These are phyloP conservation scores for Zonotrichia albicollis DNA, from an alignment of 2,797 vertebrate species.

Conservation along the genomic window DNA sequence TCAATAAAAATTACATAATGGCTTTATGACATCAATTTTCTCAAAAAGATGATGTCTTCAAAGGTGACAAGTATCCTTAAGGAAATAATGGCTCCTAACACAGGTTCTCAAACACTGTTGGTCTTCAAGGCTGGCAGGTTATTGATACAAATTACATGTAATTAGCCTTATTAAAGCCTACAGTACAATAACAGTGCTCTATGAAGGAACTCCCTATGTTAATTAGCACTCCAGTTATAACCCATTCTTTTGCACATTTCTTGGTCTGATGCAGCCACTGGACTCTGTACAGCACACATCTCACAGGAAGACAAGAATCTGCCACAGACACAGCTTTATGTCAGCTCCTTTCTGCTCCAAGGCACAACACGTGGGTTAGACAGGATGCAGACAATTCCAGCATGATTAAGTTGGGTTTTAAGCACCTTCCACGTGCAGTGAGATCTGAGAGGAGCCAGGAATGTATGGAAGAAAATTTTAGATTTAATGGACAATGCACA, in stretches of 20 bases:
- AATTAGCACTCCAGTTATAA: not conserved
- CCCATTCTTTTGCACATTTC: not conserved
- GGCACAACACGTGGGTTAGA: not conserved
- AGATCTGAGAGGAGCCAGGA: not conserved
- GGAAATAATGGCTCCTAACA: not conserved
- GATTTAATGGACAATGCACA: not conserved
- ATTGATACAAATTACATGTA: not conserved
- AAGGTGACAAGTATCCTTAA: not conserved
- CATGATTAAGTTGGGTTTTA: not conserved
- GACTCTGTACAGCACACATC: not conserved
- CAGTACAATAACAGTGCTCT: not conserved
- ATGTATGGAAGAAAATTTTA: not conserved
- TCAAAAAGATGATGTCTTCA: not conserved
- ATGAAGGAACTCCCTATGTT: not conserved
- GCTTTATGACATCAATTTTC: not conserved
- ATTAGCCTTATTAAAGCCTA: constrained; percentile 18
- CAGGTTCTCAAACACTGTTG: not conserved
- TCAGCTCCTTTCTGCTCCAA: not conserved
- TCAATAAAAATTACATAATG: not conserved
- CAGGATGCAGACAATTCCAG: not conserved
- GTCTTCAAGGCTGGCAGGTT: not conserved
- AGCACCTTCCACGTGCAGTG: not conserved
- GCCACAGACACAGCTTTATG: not conserved
- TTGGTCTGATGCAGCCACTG: not conserved
- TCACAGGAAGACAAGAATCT: not conserved